Base-by-base conservation (phyloP, 2,888 invertebrate species). In the Eristalis arbustorum region DNA sequence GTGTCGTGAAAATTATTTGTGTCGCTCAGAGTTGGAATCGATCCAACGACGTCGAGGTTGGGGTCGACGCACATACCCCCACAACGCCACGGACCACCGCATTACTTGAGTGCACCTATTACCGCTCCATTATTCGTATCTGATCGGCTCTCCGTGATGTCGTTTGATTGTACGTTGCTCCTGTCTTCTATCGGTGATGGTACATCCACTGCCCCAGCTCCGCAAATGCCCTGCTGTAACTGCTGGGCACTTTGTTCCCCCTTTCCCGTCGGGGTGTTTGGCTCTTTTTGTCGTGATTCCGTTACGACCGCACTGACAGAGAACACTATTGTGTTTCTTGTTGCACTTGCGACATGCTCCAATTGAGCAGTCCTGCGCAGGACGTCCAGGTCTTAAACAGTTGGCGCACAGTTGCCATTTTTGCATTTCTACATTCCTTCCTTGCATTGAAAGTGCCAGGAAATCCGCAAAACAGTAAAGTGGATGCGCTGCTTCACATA, bases 381-480 rank as follows among this genome's bases (percentile, higher is more conserved):
- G n/a, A n/a, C n/a, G n/a, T n/a, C n/a, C n/a, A n/a, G n/a, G n/a
- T n/a, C n/a, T n/a, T n/a, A n/a, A n/a, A n/a, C n/a, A n/a, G n/a
- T n/a, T n/a, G n/a, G n/a, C n/a, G n/a, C n/a, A n/a, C n/a, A n/a
- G n/a, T 28, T 40, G 10, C 57, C 68, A 57, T 13, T 10, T 57
- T 11, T 57, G 31, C 28, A 68, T n/a, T 31, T 31, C 31, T 14
- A 5, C 18, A n/a, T 34, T 34, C 22, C 68, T 57, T 3, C 18
- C 31, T 31, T 68, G 68, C 3, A 23, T 37, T 14, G 37, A 59
- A 22, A 42, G n/a, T n/a, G n/a, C n/a, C n/a, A n/a, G 22, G 10
- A 71, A 71, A 8, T 71, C 59, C 13, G n/a, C 57, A 40, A 25
- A 71, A n/a, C 69, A 25, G 5, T 71, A 40, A 3, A 71, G 59